Evolutionary conservation across 2,113 vertebrate genomes (phyloP).

Genomic region (Podocnemis expansa): DNA sequence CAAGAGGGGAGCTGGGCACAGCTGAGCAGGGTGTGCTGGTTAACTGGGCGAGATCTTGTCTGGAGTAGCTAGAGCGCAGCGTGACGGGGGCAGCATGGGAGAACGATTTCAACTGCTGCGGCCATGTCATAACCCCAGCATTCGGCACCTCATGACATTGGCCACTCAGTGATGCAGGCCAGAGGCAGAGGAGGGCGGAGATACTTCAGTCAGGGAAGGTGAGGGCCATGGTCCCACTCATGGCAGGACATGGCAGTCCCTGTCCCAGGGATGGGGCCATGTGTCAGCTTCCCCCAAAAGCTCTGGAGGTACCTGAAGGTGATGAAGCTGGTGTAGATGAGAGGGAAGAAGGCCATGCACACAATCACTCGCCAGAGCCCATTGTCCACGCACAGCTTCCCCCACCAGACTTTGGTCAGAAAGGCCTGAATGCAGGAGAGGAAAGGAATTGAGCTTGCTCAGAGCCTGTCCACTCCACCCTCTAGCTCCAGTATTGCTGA

Average conservation of each 20-base stretch:
- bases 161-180: neutral
- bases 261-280: neutral
- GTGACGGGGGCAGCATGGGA: too few species aligned
- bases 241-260: too few species aligned
- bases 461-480: neutral
- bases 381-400: constrained; percentile 89
- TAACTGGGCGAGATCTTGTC: neutral
- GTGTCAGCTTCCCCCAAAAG: neutral
- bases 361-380: constrained; percentile 84
- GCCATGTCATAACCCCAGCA: too few species aligned
- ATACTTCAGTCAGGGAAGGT: neutral
- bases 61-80: too few species aligned
- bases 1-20: neutral
- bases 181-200: neutral
- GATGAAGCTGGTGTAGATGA: constrained; percentile 88
- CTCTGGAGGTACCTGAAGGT: constrained; percentile 84
- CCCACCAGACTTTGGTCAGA: constrained; percentile 96
- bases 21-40: neutral
- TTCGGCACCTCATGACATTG: too few species aligned
- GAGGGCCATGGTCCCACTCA: neutral
- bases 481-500: too few species aligned
- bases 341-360: constrained; percentile 87
- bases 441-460: neutral
- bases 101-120: neutral
- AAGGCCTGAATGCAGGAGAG: constrained; percentile 80